Evolutionary conservation across 2,113 vertebrate species (phyloP).

Genomic region (Struthidea cinerea): DNA sequence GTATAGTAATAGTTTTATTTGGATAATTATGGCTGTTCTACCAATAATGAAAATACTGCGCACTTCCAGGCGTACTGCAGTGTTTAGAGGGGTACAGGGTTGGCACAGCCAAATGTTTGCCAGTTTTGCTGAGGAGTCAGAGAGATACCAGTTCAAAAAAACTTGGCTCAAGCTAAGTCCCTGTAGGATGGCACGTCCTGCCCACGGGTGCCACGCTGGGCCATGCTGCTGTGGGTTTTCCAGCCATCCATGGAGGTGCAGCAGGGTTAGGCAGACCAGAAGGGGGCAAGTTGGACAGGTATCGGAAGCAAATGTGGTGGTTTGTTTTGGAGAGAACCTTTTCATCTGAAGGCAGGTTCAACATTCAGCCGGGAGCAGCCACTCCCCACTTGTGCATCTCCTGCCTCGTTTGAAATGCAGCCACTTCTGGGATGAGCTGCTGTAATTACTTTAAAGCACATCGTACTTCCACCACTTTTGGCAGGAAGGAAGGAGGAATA

Average conservation of each 20-base stretch:
- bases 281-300: neutral
- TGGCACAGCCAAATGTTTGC: neutral
- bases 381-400: neutral
- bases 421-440: constrained; percentile 31
- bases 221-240: neutral
- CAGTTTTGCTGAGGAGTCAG: neutral
- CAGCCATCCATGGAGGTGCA: neutral
- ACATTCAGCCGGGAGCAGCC: neutral
- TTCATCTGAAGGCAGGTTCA: neutral
- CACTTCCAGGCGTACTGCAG: neutral
- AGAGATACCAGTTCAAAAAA: neutral
- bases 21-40: constrained; percentile 33
- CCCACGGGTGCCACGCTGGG: fast-evolving
- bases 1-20: constrained; percentile 59
- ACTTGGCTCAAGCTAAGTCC: neutral
- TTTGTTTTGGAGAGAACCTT: neutral
- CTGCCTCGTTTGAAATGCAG: constrained; percentile 28
- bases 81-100: neutral
- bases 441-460: constrained; percentile 42
- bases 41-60: neutral
- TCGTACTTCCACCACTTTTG: constrained; percentile 12
- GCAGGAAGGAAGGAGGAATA: constrained; percentile 26
- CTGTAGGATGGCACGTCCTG: neutral
- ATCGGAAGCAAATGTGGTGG: neutral
- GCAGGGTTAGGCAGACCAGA: neutral